A percentile compares a stretch with the other conserved stretches of the same genome.
Evolutionary conservation across 1,140 invertebrate genomes (phyloP).

Genomic region (Steinernema feltiae): DNA sequence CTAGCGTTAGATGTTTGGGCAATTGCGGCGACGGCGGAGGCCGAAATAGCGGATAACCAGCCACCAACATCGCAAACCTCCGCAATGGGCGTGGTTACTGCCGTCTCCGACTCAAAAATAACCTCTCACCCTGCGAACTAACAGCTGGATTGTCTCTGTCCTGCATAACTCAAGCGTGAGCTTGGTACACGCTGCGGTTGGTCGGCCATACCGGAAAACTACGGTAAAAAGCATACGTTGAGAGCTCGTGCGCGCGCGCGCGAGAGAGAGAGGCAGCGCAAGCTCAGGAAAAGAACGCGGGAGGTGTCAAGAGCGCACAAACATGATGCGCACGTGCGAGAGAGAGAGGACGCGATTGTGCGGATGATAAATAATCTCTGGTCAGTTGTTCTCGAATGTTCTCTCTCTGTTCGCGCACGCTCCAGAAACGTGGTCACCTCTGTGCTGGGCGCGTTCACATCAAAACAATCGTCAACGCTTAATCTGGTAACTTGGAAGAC

Average conservation of each 20-base stretch:
- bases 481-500: background rate
- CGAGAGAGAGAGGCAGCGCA: too few species aligned
- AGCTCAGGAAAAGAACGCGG: too few species aligned
- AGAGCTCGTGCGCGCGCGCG: too few species aligned
- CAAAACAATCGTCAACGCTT: background rate
- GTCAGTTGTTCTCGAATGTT: background rate
- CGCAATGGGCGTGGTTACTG: background rate
- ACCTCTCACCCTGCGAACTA: background rate
- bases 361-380: slow-evolving; percentile 8
- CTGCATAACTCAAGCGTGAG: background rate
- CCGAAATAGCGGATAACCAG: background rate
- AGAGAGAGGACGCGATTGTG: too few species aligned
- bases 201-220: too few species aligned
- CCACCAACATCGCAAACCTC: background rate
- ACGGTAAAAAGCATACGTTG: too few species aligned
- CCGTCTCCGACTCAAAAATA: background rate
- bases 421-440: slow-evolving; percentile 2
- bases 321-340: background rate
- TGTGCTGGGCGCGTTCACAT: background rate
- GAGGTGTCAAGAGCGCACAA: background rate
- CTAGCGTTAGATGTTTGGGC: background rate
- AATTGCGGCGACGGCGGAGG: background rate
- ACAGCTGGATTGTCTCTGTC: background rate
- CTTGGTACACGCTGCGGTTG: too few species aligned
- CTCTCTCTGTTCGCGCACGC: background rate